Evolutionary conservation across 2,888 invertebrate genomes (phyloP), one percentile per base, ranked within the genome.

Genomic region (Apomyelois bistriatella): DNA sequence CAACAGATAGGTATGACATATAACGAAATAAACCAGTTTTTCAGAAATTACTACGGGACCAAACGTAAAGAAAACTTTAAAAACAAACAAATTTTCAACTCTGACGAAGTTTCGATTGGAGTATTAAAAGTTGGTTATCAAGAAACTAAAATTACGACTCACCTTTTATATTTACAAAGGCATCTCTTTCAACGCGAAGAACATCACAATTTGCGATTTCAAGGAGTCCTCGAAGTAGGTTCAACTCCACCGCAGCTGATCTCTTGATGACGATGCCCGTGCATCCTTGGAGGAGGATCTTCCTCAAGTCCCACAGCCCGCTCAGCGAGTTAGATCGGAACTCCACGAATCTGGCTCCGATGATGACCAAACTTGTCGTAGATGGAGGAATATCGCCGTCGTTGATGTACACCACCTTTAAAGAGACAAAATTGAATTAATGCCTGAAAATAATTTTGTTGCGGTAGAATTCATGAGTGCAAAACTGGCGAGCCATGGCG

Each of bases 161-260:
- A 90, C 90, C 93, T 79, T 91, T 90, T 54, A 93, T 90, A 58
- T 92, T 92, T 65, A 88, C 90, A 72, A 94, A 94, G 16, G 94
- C 91, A 58, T 88, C 91, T 59, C 92, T 92, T 75, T 94, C 94
- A 53, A 95, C 85, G 12, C 91, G 80, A 43, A 94, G 84, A 50
- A 86, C 76, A 63, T 91, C 90, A 77, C 93, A 93, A 65, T 92
- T 85, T 56, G 91, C 82, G 47, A 94, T 90, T 65, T 94, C 92
- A 55, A 94, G 81, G 54, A 91, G 86, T 37, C 93, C 90, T 78
- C 91, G 92, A 57, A 92, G 84, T 5, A 92, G 90, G 65, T 90
- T 92, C 51, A 93, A 76, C 67, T 92, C 91, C 66, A 91, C 86
- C 61, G 94, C 94, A 7, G 94, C 91, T 64, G 91, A 90, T 53